A percentile compares a stretch with the other conserved stretches of the same genome.
phyloP scores from a whole-genome alignment of 2,797 vertebrate species.

The Sebastes hopkinsi region DNA sequence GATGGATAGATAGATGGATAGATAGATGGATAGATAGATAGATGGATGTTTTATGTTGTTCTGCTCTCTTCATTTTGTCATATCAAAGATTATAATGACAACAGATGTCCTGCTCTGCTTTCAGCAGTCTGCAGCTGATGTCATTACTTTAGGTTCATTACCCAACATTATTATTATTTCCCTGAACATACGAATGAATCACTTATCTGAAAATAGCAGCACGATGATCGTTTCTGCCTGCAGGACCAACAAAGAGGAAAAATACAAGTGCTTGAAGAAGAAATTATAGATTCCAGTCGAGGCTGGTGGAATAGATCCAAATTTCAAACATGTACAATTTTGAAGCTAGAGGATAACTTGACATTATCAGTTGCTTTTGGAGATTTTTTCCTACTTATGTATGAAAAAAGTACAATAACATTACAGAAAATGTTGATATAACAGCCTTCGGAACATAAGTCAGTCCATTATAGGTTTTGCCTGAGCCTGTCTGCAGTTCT shows the following conservation, averaged over 20 bases:
- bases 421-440: background rate
- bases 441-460: background rate
- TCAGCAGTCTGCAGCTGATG: slow-evolving; percentile 15
- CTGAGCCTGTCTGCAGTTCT: background rate
- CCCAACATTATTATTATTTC: slow-evolving; percentile 16
- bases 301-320: background rate
- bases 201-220: slow-evolving; percentile 36
- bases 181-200: slow-evolving; percentile 26
- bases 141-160: slow-evolving; percentile 23
- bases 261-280: background rate
- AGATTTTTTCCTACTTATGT: background rate
- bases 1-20: background rate
- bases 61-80: slow-evolving; percentile 2
- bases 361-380: background rate
- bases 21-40: background rate
- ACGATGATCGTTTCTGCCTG: background rate
- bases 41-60: background rate
- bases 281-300: background rate
- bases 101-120: background rate
- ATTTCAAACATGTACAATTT: background rate
- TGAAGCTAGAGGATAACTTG: background rate
- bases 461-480: background rate
- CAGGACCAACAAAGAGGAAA: background rate
- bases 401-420: background rate
- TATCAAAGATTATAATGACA: slow-evolving; percentile 1